These are phyloP conservation scores for Nemapogon koenigi DNA, from an alignment of 2,888 invertebrate species.

Conservation along the genomic window DNA sequence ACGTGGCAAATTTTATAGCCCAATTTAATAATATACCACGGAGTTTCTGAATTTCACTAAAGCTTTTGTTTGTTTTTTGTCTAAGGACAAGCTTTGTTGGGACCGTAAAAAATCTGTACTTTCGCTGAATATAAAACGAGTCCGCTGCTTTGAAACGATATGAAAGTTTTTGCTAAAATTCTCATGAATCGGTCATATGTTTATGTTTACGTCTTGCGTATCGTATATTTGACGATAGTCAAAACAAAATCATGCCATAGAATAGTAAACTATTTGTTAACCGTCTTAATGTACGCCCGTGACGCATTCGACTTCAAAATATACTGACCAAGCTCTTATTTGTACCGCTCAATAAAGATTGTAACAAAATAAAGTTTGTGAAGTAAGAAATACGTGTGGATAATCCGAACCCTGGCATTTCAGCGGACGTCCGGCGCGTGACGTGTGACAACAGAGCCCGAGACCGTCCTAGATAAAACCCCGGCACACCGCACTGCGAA, in stretches of 20 bases:
- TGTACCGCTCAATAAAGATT: too few species aligned
- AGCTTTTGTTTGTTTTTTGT: constrained; percentile 23
- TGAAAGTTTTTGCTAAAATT: constrained; percentile 32
- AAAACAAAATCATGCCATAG: too few species aligned
- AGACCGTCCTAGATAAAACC: constrained; percentile 5
- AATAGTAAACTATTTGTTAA: background rate
- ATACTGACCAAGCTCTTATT: too few species aligned
- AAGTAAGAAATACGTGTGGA: constrained; percentile 31
- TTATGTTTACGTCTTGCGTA: too few species aligned
- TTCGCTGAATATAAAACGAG: constrained; percentile 35
- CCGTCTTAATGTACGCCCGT: background rate
- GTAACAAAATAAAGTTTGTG: constrained; percentile 7
- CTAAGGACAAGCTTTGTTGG: constrained; percentile 31
- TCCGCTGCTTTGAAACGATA: constrained; percentile 23
- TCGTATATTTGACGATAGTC: too few species aligned
- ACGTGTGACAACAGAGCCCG: constrained; percentile 9
- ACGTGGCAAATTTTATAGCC: constrained; percentile 32
- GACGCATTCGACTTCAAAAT: too few species aligned
- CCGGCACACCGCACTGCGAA: background rate
- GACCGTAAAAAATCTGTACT: constrained; percentile 28
- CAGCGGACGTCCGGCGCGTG: constrained; percentile 15
- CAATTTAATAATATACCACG: constrained; percentile 30
- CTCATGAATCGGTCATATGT: too few species aligned
- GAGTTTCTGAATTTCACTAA: constrained; percentile 21
- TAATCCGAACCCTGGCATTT: constrained; percentile 27